These are phyloP conservation scores for Acanthosoma haemorrhoidale DNA, from an alignment of 2,888 invertebrate species.

Conservation along the genomic window DNA sequence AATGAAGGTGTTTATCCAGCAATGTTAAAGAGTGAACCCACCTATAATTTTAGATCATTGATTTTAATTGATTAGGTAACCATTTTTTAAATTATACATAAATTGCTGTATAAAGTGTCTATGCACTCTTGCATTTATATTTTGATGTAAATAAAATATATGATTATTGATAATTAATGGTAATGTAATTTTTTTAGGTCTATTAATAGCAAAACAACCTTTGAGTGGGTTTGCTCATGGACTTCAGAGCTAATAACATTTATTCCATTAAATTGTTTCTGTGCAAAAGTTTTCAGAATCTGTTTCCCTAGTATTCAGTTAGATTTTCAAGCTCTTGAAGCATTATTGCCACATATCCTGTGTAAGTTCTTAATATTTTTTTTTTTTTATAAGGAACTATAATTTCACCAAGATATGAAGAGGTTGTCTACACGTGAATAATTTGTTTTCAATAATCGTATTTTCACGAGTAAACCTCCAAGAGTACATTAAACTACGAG, in stretches of 20 bases:
- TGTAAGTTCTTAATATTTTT: slow-evolving; percentile 45
- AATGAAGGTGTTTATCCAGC: too few relatives aligned
- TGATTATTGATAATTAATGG: neutral
- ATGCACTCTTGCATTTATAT: neutral
- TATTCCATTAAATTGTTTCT: slow-evolving; percentile 50
- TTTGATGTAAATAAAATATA: neutral
- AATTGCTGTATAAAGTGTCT: neutral
- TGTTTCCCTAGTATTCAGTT: slow-evolving; percentile 71
- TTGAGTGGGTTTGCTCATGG: slow-evolving; percentile 72
- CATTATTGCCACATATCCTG: slow-evolving; percentile 70
- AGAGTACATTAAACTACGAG: too few relatives aligned
- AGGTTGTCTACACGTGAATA: too few relatives aligned
- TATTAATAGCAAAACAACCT: slow-evolving; percentile 28
- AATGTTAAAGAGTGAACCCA: neutral
- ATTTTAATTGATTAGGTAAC: neutral
- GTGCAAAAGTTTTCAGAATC: slow-evolving; percentile 54
- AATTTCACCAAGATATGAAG: too few relatives aligned
- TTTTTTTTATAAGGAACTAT: too few relatives aligned
- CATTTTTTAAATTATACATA: neutral
- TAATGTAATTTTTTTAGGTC: slow-evolving; percentile 19
- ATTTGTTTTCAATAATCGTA: too few relatives aligned
- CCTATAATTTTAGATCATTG: too few relatives aligned
- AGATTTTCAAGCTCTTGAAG: slow-evolving; percentile 63
- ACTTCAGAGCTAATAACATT: slow-evolving; percentile 61
- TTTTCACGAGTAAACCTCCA: too few relatives aligned